Conservation (phyloP, 2,888 invertebrate species). For the Campopleginae sp. region DNA sequence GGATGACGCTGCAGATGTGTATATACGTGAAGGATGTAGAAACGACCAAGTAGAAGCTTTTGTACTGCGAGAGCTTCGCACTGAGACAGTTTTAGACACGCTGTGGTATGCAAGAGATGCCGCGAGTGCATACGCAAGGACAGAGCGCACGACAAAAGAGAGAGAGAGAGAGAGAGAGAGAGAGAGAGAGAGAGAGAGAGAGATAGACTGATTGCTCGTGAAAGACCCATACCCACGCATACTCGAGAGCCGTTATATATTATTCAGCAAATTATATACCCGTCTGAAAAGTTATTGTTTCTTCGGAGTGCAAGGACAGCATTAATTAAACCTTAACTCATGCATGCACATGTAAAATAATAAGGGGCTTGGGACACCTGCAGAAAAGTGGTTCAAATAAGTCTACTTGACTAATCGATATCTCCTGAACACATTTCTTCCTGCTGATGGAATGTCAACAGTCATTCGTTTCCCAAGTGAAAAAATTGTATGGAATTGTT, state of each 20-base stretch:
- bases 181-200: conserved; percentile 17
- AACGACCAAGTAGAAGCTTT: conserved; percentile 53
- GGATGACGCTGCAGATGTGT: conserved; percentile 47
- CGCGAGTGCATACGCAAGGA: conserved; percentile 49
- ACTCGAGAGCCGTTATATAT: conserved; percentile 38
- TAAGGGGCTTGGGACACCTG: background rate
- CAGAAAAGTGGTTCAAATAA: background rate
- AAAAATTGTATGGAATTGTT: too few species aligned
- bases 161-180: conserved; percentile 14
- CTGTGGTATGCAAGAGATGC: conserved; percentile 74
- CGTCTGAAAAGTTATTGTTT: conserved; percentile 11
- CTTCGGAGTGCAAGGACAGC: background rate
- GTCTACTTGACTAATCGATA: background rate
- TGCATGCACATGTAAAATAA: background rate
- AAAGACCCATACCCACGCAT: conserved; percentile 48
- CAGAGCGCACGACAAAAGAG: conserved; percentile 13
- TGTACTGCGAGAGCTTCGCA: conserved; percentile 63
- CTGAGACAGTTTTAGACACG: conserved; percentile 78
- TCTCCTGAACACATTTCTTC: background rate
- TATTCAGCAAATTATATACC: conserved; percentile 21
- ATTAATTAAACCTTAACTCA: background rate
- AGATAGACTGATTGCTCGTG: conserved; percentile 30
- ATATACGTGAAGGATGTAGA: conserved; percentile 44
- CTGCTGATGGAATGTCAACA: background rate
- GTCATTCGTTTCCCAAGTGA: background rate